Conservation (phyloP, 1,140 invertebrate genomes). For the Hetaerina americana region DNA sequence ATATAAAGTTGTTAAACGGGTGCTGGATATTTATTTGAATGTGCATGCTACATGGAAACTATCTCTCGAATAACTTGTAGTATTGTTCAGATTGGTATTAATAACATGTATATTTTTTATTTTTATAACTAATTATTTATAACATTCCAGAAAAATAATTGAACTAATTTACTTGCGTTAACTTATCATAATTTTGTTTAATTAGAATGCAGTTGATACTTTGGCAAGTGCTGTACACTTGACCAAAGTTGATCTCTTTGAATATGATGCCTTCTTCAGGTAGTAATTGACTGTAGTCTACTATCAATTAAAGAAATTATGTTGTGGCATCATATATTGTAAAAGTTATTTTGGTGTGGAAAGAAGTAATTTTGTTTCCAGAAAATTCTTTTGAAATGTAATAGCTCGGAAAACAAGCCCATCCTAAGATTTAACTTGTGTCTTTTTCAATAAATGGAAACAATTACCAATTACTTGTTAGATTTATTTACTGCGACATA, state of each 20-base stretch:
- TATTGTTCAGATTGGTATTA: not conserved
- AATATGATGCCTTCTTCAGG: not conserved
- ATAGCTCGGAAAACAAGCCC: not conserved
- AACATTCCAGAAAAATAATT: not conserved
- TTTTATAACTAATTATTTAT: not conserved
- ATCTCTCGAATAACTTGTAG: not conserved
- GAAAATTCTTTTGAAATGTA: not conserved
- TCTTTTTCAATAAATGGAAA: not conserved
- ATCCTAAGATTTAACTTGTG: not conserved
- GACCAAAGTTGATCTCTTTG: not conserved
- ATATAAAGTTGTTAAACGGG: not conserved
- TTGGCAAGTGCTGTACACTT: not conserved
- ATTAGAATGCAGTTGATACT: not conserved
- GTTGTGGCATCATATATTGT: not conserved
- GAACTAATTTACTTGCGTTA: not conserved
- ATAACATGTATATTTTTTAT: not conserved
- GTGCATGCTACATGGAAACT: not conserved
- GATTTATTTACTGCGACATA: not conserved
- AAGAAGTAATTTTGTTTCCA: not conserved
- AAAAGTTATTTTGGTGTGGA: not conserved
- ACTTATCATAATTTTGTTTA: not conserved
- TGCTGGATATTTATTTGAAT: not conserved
- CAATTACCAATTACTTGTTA: not conserved
- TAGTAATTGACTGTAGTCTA: not conserved
- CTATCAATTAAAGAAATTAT: not conserved